These are phyloP conservation scores for Myrmophylax atrothorax DNA, from an alignment of 2,113 vertebrate species.

Conservation along the genomic window DNA sequence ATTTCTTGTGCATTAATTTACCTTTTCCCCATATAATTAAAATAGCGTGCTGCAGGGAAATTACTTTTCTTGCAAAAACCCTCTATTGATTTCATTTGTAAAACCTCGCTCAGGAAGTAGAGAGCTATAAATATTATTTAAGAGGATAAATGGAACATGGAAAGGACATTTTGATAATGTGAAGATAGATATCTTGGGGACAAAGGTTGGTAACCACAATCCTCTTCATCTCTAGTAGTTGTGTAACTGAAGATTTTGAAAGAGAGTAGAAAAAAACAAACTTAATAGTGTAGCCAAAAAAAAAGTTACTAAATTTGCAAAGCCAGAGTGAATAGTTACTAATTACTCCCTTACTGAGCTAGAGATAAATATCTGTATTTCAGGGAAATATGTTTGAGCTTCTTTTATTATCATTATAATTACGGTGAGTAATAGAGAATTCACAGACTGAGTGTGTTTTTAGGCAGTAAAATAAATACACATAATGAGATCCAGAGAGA, in stretches of 20 bases:
- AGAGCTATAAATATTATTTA: neutral
- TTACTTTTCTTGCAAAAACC: neutral
- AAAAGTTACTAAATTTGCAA: neutral
- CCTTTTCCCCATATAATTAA: neutral
- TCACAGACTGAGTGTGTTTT: neutral
- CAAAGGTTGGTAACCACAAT: conserved; percentile 20
- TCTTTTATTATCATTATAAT: neutral
- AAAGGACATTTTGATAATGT: neutral
- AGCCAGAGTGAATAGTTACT: neutral
- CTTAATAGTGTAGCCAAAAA: neutral
- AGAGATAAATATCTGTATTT: neutral
- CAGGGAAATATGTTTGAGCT: neutral
- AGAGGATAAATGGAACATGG: neutral
- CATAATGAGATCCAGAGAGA: neutral
- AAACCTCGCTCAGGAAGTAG: neutral
- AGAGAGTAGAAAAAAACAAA: conserved; percentile 17
- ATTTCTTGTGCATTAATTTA: neutral
- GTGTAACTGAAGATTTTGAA: conserved; percentile 47
- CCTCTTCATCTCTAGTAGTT: neutral
- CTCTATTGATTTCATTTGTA: neutral
- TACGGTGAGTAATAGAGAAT: neutral
- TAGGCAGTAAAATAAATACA: neutral
- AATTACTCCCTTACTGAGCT: neutral
- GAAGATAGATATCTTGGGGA: neutral
- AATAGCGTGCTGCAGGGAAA: neutral